These are phyloP conservation scores for Neolamprologus hecqui DNA, from an alignment of 2,113 vertebrate genomes.

Conservation along the genomic window DNA sequence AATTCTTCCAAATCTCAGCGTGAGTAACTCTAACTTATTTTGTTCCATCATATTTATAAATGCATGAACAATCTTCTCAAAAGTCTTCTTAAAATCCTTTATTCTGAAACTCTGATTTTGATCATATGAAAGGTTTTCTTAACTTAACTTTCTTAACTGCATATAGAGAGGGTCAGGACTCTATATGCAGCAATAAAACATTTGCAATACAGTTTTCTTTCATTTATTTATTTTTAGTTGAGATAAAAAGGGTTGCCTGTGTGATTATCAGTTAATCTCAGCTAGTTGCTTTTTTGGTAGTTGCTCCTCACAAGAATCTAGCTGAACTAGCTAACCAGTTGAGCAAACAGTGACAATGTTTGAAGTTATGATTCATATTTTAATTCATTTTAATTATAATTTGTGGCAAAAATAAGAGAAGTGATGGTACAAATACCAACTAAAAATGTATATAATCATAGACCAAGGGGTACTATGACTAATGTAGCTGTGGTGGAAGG, in stretches of 20 bases:
- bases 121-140: background rate
- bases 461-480: too few relatives aligned
- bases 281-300: too few relatives aligned
- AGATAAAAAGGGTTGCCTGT: background rate
- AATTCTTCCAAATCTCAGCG: background rate
- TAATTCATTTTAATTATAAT: too few relatives aligned
- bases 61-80: background rate
- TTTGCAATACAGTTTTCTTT: background rate
- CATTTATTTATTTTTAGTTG: background rate
- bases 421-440: too few relatives aligned
- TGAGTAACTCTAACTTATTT: background rate
- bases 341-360: too few relatives aligned
- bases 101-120: background rate
- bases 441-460: too few relatives aligned
- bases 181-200: background rate
- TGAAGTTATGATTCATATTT: too few relatives aligned
- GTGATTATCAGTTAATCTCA: too few relatives aligned
- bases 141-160: background rate
- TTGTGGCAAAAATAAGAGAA: too few relatives aligned
- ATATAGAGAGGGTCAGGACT: background rate
- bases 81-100: background rate
- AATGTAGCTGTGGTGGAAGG: too few relatives aligned
- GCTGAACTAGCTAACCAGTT: too few relatives aligned
- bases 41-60: background rate
- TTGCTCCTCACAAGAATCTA: too few relatives aligned